A percentile compares a stretch with the other conserved stretches of the same genome.
Evolutionary conservation across 1,140 invertebrate species (phyloP).

Genomic region (Drosophila tristis): DNA sequence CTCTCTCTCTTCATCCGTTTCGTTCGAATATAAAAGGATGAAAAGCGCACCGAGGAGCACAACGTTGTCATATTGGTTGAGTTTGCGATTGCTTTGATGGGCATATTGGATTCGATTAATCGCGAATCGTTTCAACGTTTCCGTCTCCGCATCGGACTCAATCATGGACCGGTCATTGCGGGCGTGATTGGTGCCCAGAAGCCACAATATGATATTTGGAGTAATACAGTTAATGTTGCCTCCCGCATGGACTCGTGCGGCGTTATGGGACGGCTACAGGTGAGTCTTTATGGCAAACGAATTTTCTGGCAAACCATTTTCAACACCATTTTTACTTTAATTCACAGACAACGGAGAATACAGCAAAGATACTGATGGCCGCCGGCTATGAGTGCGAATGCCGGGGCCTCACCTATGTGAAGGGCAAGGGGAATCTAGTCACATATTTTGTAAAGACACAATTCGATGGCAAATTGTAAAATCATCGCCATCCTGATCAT

Average conservation of each 20-base stretch:
- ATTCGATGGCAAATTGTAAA: conserved; percentile 86
- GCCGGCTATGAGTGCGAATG: conserved; percentile 94
- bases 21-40: conserved; percentile 86
- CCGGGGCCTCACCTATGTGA: conserved; percentile 94
- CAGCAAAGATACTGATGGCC: conserved; percentile 93
- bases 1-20: conserved; percentile 14
- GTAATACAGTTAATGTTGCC: conserved; percentile 98
- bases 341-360: conserved; percentile 90
- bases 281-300: conserved; percentile 67
- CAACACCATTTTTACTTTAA: background rate
- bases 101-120: conserved; percentile 97
- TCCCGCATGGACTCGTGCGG: conserved; percentile 98
- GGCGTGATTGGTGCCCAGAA: conserved; percentile 98
- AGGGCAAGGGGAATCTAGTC: conserved; percentile 96
- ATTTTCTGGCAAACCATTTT: no score
- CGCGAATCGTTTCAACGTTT: conserved; percentile 98
- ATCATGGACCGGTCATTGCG: conserved; percentile 97
- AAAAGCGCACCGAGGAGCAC: conserved; percentile 91
- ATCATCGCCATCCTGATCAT: conserved; percentile 36
- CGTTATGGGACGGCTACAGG: conserved; percentile 93
- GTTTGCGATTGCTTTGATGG: conserved; percentile 96
- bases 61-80: conserved; percentile 96
- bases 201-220: conserved; percentile 99
- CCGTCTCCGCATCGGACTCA: conserved; percentile 95
- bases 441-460: conserved; percentile 96